Base-by-base conservation (phyloP, 1,140 invertebrate genomes). In the Drosophila arawakana region DNA sequence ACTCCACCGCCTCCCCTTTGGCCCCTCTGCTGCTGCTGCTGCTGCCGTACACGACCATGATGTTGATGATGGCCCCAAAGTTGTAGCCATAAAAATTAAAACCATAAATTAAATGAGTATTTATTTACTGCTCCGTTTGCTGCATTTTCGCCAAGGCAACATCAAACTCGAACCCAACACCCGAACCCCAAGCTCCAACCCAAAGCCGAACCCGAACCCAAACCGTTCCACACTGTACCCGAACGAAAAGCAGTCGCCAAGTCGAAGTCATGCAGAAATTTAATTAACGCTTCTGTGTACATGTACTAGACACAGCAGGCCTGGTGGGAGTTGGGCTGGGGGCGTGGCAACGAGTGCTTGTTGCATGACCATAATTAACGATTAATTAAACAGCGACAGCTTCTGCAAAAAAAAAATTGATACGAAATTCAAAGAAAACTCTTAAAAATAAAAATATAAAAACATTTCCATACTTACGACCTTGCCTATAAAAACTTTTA, bases 71-170 rank as follows among this genome's bases (percentile, higher is more conserved):
- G 73, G 80, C 80, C 83, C 72, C 76, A 70, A 88, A 89, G 83
- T 88, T 89, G 84, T 89, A 84, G 83, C 82, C 83, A 88, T 88
- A 88, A 88, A 88, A 88, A 88, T 88, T 88, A 88, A 88, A 88
- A 88, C 84, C 84, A 88, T 88, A 88, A 88, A 88, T 88, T 88
- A 88, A 88, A 88, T 88, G 85, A 88, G 86, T 88, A 88, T 88
- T 88, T 88, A 88, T 88, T 88, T 88, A 78, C 61, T 76, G 73
- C 59, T 54, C 59, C 76, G 73, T 65, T 78, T 34, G 73, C 58
- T 78, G 76, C 76, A 78, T 65, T 78, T 76, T 75, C 44, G 72
- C 66, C 44, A 76, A 47, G 43, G 11, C 60, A 10, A 8, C 44
- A 9, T 13, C 44, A 25, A 59, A 34, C 57, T 21, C 35, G 15